Base-by-base conservation (phyloP, 2,888 invertebrate genomes). In the Graphium colonna region DNA sequence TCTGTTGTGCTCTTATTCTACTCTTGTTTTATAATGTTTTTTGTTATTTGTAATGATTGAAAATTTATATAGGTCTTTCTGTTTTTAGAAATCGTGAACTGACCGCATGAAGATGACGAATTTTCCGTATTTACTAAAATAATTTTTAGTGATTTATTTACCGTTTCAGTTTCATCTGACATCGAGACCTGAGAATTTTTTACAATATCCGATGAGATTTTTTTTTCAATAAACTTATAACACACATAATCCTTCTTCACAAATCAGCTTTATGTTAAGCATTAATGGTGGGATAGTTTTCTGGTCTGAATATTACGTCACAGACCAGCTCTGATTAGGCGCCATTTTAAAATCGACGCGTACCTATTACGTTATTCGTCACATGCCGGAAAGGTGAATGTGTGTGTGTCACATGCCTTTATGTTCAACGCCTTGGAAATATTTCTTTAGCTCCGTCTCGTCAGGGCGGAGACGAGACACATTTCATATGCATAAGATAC, bases 301-400 rank as follows among this genome's bases (percentile, higher is more conserved):
- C 52, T 18, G 68, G 65, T 61, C 63, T 44, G 59, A n/a, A n/a
- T n/a, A 9, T 31, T 31, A 9, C 31, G 31, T 31, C 31, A 31
- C 31, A 3, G 31, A 31, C 3, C 31, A 13, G 36, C 3, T 12
- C 13, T 12, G 9, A n/a, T 36, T 36, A 12, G n/a, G 12, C 36
- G 36, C n/a, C 12, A 10, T 33, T 33, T 26, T 26, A n/a, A 26
- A 31, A 31, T 31, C 3, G 31, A 31, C 9, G 31, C 31, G 31
- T 54, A 51, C 60, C 71, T 73, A 79, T 77, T 67, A 67, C 64
- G 69, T 68, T 75, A 75, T 77, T 76, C 77, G 78, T 78, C 62
- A 69, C 54, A 63, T 62, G 68, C 63, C 68, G 73, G 74, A 72
- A 75, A 73, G 61, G 63, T 53, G 61, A 64, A n/a, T n/a, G n/a